Conservation (phyloP, 2,113 vertebrate genomes). For the Chaenogobius annularis region DNA sequence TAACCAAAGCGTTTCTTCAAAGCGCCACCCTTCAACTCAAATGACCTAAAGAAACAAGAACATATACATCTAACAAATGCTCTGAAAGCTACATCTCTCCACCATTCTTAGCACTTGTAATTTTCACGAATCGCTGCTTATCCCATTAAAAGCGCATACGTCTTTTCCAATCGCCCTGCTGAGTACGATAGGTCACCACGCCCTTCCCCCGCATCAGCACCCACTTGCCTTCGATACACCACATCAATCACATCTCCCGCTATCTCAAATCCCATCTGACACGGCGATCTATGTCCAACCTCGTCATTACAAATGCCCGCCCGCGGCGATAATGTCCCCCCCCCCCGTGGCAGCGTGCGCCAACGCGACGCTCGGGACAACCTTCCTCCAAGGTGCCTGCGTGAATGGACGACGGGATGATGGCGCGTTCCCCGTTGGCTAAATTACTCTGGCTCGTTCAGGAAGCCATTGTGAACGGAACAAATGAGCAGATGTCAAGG, state of each 20-base stretch:
- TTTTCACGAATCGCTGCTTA: not conserved
- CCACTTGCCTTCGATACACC: slow-evolving; percentile 36
- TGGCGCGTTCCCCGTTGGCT: not conserved
- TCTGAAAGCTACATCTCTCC: not conserved
- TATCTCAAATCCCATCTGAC: slow-evolving; percentile 56
- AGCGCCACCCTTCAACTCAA: too few species aligned
- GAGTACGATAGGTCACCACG: slow-evolving; percentile 30
- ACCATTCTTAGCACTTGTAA: slow-evolving; percentile 4
- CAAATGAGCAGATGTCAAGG: slow-evolving; percentile 26
- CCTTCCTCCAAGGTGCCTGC: slow-evolving; percentile 38
- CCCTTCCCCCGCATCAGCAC: slow-evolving; percentile 51
- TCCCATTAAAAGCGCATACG: slow-evolving; percentile 10
- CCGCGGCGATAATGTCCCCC: slow-evolving; percentile 30
- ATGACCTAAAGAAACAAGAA: not conserved
- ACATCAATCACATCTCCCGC: slow-evolving; percentile 47
- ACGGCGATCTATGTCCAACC: slow-evolving; percentile 49
- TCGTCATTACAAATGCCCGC: slow-evolving; percentile 33
- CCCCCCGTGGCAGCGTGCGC: not conserved
- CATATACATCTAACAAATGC: not conserved
- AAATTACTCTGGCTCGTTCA: slow-evolving; percentile 14
- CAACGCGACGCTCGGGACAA: slow-evolving; percentile 22
- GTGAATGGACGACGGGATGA: slow-evolving; percentile 10
- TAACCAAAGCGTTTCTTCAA: too few species aligned
- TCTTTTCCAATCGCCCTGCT: not conserved
- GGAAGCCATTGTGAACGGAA: slow-evolving; percentile 6